Base-by-base conservation (phyloP, 2,888 invertebrate genomes). In the Dastarcus helophoroides region DNA sequence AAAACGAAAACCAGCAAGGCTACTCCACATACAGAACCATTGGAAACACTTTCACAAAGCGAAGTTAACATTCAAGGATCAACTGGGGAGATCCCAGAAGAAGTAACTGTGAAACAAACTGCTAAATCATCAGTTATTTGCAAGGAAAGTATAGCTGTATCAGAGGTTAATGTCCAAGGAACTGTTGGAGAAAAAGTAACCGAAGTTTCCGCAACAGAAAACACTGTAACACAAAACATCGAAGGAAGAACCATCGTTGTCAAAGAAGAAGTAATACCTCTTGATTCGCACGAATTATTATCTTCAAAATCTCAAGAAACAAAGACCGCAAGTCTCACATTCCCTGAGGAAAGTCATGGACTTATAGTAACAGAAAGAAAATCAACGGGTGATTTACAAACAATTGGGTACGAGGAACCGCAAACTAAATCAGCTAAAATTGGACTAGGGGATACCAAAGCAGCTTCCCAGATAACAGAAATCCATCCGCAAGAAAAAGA, bases 291-390 rank as follows among this genome's bases (percentile, higher is more conserved):
- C 41, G 53, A 50, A 28, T 40, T 40, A 23, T 48, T 63, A 8
- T 37, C 36, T 22, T 41, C 47, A 30, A 50, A 53, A 19, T 41
- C 40, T 26, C 39, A 48, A 2, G 45, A 43, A 39, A 38, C 33
- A 3, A 46, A 48, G 17, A 50, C 45, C 39, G 56, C 55, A 31
- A 48, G 34, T 29, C 14, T 13, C 7, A 19, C 7, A 12, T 12
- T 27, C 7, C n/a, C 14, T 9, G 31, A 24, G 7, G 31, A 35
- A 35, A 14, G 22, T 3, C 63, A 65, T 43, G 63, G 69, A 39
- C 44, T 71, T 26, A 55, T 68, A 29, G 55, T 71, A 32, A 67
- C 64, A 28, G 68, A 69, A 46, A 54, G 60, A 39, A 54, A 53
- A 42, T 54, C 60, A 37, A 58, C 64, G 43, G 66, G 60, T 43